Evolutionary conservation across 2,888 invertebrate genomes (phyloP).

Genomic region (Leptura quadrifasciata): DNA sequence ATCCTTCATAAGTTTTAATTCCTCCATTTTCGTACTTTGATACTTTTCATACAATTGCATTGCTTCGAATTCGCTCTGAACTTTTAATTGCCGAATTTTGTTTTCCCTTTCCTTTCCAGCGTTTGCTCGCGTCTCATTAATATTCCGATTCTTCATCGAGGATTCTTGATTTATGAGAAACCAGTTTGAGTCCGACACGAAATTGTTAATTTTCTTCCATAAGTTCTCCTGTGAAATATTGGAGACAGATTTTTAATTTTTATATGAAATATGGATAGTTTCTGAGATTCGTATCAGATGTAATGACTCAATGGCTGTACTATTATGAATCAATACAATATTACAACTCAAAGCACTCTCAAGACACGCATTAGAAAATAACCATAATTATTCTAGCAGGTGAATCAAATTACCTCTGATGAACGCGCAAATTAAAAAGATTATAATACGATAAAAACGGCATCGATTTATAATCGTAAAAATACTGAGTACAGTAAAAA

Average conservation of each 20-base stretch:
- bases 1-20: conserved; percentile 44
- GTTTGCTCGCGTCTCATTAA: neutral
- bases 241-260: neutral
- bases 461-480: too few relatives aligned
- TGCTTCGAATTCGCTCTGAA: conserved; percentile 53
- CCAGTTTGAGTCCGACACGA: conserved; percentile 31
- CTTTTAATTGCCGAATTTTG: conserved; percentile 44
- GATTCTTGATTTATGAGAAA: conserved; percentile 25
- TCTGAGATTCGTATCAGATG: too few relatives aligned
- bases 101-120: conserved; percentile 24
- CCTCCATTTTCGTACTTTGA: conserved; percentile 49
- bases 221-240: conserved; percentile 35
- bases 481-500: too few relatives aligned
- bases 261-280: neutral
- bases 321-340: too few relatives aligned
- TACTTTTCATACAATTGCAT: conserved; percentile 47
- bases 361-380: too few relatives aligned
- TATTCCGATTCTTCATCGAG: neutral
- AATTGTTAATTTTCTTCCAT: conserved; percentile 46
- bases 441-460: too few relatives aligned
- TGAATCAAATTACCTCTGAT: neutral
- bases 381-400: too few relatives aligned
- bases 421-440: neutral
- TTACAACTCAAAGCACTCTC: too few relatives aligned
- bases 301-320: too few relatives aligned